phyloP scores from a whole-genome alignment of 1,140 invertebrate species.

The Apis mellifera region Amel_HAv3.1 CM009938.2:12495001-12495500 shows the following conservation, averaged over 20 bases:
- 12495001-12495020: no score
- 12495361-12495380: slow-evolving; percentile 55
- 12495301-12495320: slow-evolving; percentile 70
- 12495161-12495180: not conserved
- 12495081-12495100: no score
- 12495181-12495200: slow-evolving; percentile 26
- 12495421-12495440: no score
- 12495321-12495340: slow-evolving; percentile 67
- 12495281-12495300: slow-evolving; percentile 69
- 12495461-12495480: no score
- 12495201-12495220: slow-evolving; percentile 40
- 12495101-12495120: no score
- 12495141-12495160: no score
- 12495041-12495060: no score
- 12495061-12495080: no score
- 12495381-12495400: slow-evolving; percentile 19
- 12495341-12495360: slow-evolving; percentile 68
- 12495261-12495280: slow-evolving; percentile 41
- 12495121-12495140: not conserved
- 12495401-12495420: slow-evolving; percentile 21
- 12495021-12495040: no score
- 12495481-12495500: no score
- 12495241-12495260: slow-evolving; percentile 64
- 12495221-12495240: slow-evolving; percentile 55
- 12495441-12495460: no score